Conservation (phyloP, 2,797 vertebrate species). For the Acipenser ruthenus region DNA sequence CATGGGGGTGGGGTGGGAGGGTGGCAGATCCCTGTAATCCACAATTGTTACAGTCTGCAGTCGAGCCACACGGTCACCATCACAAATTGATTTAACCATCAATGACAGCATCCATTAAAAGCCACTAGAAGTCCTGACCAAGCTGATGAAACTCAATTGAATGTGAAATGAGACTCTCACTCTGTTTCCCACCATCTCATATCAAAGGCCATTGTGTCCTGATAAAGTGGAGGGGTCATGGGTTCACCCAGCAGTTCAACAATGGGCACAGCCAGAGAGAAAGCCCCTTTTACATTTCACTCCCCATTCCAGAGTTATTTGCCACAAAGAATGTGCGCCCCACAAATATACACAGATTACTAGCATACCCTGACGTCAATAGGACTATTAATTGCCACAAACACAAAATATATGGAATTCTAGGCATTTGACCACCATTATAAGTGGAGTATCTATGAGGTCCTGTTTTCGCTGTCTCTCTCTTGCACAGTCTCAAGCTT, state of each 20-base stretch:
- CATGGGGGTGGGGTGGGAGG: background rate
- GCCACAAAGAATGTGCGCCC: constrained; percentile 18
- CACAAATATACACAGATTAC: constrained; percentile 37
- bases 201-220: constrained; percentile 89
- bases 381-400: constrained; percentile 48
- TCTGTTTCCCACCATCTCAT: constrained; percentile 80
- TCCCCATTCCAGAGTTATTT: constrained; percentile 54
- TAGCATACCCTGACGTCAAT: constrained; percentile 59
- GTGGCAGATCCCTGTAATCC: constrained; percentile 65
- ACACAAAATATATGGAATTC: constrained; percentile 58
- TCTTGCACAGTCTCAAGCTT: background rate
- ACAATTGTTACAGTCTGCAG: constrained; percentile 76
- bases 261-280: constrained; percentile 65
- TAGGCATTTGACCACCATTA: constrained; percentile 43
- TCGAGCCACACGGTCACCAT: constrained; percentile 81
- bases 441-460: constrained; percentile 22
- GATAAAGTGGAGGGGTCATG: constrained; percentile 78
- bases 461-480: constrained; percentile 16
- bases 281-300: constrained; percentile 54
- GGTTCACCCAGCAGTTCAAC: constrained; percentile 75
- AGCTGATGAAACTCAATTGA: constrained; percentile 73
- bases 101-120: constrained; percentile 78
- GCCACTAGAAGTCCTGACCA: constrained; percentile 63
- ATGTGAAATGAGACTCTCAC: constrained; percentile 71
- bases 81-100: constrained; percentile 91